Evolutionary conservation across 2,797 vertebrate genomes (phyloP).

Genomic region (Myripristis jacobus): DNA sequence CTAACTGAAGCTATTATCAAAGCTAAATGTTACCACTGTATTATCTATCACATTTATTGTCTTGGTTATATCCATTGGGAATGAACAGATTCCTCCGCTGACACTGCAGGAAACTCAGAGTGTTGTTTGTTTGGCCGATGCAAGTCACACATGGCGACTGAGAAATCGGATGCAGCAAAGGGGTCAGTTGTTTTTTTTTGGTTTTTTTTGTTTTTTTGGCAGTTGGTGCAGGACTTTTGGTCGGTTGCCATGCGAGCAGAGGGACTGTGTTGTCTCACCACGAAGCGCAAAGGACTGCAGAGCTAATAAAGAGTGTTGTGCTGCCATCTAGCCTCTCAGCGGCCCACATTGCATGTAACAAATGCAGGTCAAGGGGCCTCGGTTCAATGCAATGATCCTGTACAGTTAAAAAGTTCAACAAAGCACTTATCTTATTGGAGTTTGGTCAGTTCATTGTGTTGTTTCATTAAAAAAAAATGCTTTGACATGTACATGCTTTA

Average conservation of each 20-base stretch:
- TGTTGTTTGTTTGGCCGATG: conserved; percentile 12
- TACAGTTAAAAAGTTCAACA: not conserved
- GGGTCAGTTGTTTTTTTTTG: not conserved
- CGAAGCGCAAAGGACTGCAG: not conserved
- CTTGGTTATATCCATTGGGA: not conserved
- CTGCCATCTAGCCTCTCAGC: conserved; percentile 73
- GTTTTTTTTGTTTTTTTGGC: too few relatives aligned
- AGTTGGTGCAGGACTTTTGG: not conserved
- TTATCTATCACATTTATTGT: conserved; percentile 3
- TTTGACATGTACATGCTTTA: conserved; percentile 28
- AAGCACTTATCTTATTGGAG: conserved; percentile 14
- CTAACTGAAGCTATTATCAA: not conserved
- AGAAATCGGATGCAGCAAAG: not conserved
- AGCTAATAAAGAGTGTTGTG: conserved; percentile 46
- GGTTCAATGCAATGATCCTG: not conserved
- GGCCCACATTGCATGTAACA: conserved; percentile 1
- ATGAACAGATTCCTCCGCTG: not conserved
- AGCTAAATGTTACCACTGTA: conserved; percentile 3
- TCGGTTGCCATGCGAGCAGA: conserved; percentile 8
- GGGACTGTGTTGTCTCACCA: not conserved
- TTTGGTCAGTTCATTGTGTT: too few relatives aligned
- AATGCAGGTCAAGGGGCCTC: not conserved
- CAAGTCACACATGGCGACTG: not conserved
- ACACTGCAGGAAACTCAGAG: not conserved
- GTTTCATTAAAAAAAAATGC: not conserved